Evolutionary conservation across 2,888 invertebrate species (phyloP).

Genomic region (Amiota minor): DNA sequence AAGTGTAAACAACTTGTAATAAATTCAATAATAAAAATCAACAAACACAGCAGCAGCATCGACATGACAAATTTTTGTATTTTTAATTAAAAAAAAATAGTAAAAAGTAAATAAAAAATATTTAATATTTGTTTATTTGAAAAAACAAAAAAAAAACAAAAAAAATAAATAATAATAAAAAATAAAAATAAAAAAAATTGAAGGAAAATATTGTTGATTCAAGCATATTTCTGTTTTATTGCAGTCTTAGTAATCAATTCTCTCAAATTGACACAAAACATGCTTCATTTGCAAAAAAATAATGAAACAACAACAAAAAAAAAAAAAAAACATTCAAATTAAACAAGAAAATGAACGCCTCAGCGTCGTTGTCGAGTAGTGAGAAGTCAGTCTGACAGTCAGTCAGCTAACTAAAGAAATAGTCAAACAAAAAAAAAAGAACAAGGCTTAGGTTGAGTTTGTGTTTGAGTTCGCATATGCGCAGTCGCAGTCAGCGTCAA

Average conservation of each 20-base stretch:
- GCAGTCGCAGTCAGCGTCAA: slow-evolving; percentile 14
- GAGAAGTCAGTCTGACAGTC: too few relatives aligned
- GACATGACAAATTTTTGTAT: slow-evolving; percentile 6
- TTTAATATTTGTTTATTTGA: too few relatives aligned
- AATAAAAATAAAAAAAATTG: too few relatives aligned
- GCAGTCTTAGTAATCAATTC: slow-evolving; percentile 13
- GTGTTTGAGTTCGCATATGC: not conserved
- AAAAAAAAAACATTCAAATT: slow-evolving; percentile 8
- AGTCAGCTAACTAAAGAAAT: too few relatives aligned
- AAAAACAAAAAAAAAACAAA: not conserved
- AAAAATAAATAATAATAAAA: not conserved
- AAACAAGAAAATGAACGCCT: slow-evolving; percentile 24
- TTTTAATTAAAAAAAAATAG: slow-evolving; percentile 14
- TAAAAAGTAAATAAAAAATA: not conserved
- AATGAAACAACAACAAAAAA: too few relatives aligned
- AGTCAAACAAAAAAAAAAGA: not conserved
- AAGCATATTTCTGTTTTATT: too few relatives aligned
- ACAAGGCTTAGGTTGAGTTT: not conserved
- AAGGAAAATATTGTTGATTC: too few relatives aligned
- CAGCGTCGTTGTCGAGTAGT: not conserved
- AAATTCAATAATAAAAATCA: slow-evolving; percentile 20
- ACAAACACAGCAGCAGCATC: not conserved
- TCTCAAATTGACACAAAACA: slow-evolving; percentile 26
- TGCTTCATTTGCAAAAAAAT: slow-evolving; percentile 27
- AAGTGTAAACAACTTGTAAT: slow-evolving; percentile 24